These are phyloP conservation scores for Hemichromis elongatus DNA, from an alignment of 2,113 vertebrate genomes.

Conservation along the genomic window DNA sequence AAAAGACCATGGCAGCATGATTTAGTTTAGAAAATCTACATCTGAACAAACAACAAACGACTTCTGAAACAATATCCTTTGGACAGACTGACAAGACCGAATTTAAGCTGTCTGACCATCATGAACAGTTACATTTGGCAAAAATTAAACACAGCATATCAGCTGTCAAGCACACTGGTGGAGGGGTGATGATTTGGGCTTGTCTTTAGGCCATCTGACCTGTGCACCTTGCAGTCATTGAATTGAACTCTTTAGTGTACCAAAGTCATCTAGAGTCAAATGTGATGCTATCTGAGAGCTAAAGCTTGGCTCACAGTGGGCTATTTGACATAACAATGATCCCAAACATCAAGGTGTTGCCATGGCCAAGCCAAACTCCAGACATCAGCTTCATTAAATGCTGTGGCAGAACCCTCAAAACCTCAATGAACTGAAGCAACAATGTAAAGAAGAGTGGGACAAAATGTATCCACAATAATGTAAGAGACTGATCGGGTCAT, in stretches of 20 bases:
- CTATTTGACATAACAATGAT: neutral
- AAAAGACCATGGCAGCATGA: neutral
- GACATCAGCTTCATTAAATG: neutral
- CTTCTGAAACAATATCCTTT: neutral
- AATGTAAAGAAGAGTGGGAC: neutral
- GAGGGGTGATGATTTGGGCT: neutral
- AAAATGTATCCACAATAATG: neutral
- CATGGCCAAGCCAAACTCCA: accelerated
- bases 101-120: neutral
- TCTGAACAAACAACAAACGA: neutral
- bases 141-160: neutral
- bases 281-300: neutral
- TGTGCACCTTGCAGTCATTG: neutral
- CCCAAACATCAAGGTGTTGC: neutral
- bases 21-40: neutral
- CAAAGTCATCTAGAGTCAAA: neutral
- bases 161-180: neutral
- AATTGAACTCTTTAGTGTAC: neutral
- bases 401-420: neutral
- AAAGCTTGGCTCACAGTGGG: neutral
- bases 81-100: neutral
- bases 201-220: neutral
- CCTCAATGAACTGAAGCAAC: neutral
- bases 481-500: neutral
- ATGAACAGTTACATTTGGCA: neutral